Conservation (phyloP, 1,140 invertebrate species). For the Cherax quadricarinatus region DNA sequence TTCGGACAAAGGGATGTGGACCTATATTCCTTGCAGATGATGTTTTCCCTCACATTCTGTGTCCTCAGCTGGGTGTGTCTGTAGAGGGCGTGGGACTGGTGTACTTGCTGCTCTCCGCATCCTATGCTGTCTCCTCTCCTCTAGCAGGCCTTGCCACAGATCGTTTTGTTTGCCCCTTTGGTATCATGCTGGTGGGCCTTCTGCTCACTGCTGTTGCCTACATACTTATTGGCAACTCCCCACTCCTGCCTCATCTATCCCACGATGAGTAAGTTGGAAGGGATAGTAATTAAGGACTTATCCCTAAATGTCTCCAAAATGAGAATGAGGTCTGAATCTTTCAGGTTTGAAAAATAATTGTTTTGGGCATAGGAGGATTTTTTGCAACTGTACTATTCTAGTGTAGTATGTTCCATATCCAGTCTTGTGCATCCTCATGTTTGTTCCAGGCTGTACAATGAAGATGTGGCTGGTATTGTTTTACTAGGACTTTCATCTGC, state of each 20-base stretch:
- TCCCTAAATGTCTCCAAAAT: too few species aligned
- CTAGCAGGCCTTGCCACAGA: slow-evolving; percentile 47
- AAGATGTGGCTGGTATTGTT: slow-evolving; percentile 21
- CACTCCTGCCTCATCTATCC: slow-evolving; percentile 30
- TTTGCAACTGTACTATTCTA: neutral
- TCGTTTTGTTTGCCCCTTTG: slow-evolving; percentile 6
- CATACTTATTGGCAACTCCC: slow-evolving; percentile 53
- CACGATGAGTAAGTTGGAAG: slow-evolving; percentile 34
- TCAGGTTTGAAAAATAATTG: neutral
- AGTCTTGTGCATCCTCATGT: too few species aligned
- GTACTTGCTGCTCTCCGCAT: slow-evolving; percentile 39
- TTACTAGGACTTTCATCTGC: slow-evolving; percentile 24
- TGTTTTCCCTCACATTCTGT: too few species aligned
- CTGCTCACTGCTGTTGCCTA: slow-evolving; percentile 28
- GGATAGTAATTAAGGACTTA: too few species aligned
- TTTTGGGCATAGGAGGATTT: neutral
- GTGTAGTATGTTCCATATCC: neutral
- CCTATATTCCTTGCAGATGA: too few species aligned
- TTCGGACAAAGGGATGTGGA: too few species aligned
- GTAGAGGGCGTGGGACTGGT: slow-evolving; percentile 48
- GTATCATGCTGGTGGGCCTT: slow-evolving; percentile 43
- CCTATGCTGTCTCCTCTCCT: slow-evolving; percentile 37
- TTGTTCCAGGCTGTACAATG: slow-evolving; percentile 21
- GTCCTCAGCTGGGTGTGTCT: slow-evolving; percentile 39
- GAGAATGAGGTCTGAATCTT: neutral